Percentiles rank a stretch among this genome's conserved stretches.
Conservation (phyloP, 1,140 invertebrate species). For the Zaprionus tsacasi region DNA sequence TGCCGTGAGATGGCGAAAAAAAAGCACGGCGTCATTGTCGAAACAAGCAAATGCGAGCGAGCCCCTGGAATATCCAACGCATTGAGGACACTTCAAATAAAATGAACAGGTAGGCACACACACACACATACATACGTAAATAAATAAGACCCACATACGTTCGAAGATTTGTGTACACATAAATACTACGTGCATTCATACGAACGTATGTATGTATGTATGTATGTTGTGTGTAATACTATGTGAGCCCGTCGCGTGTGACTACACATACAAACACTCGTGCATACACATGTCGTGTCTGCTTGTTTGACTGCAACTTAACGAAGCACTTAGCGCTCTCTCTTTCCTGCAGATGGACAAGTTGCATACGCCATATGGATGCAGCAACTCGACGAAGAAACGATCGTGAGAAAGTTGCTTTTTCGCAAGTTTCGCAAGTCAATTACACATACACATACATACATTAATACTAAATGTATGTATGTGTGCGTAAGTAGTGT, state of each 20-base stretch:
- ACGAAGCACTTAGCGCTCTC: neutral
- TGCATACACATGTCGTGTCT: neutral
- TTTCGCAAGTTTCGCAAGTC: neutral
- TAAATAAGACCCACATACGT: neutral
- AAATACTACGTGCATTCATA: neutral
- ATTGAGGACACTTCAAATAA: slow-evolving; percentile 18
- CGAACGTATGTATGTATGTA: neutral
- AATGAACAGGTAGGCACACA: slow-evolving; percentile 11
- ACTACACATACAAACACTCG: neutral
- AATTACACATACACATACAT: neutral
- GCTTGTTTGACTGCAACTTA: slow-evolving; percentile 2
- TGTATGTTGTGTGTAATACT: no score
- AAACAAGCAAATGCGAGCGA: neutral
- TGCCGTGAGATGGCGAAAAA: neutral
- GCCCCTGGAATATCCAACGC: slow-evolving; percentile 10
- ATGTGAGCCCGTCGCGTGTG: no score
- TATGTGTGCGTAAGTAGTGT: neutral
- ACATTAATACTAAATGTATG: no score
- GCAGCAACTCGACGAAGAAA: slow-evolving; percentile 5
- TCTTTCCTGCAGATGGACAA: neutral
- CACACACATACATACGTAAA: neutral
- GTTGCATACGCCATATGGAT: neutral
- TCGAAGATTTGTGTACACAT: neutral
- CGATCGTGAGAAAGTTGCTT: slow-evolving; percentile 8
- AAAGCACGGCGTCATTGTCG: neutral